Evolutionary conservation across 2,888 invertebrate species (phyloP).

Genomic region (Tenthredo mesomela): DNA sequence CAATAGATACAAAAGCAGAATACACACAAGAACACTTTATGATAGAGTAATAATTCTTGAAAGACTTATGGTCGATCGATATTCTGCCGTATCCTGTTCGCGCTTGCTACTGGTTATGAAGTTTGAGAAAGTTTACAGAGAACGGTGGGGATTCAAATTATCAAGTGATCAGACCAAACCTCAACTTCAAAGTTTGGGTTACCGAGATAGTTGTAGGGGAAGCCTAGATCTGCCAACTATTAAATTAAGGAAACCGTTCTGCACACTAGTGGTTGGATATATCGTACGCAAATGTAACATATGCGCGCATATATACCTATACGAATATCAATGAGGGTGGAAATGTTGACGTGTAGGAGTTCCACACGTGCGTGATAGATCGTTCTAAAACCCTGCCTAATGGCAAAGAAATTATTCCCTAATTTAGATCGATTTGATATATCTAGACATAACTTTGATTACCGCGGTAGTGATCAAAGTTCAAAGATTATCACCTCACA

Average conservation of each 20-base stretch:
- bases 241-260: slow-evolving; percentile 36
- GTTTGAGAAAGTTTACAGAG: slow-evolving; percentile 28
- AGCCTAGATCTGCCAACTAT: slow-evolving; percentile 35
- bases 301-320: background rate
- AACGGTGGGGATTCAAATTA: slow-evolving; percentile 36
- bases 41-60: background rate
- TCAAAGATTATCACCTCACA: background rate
- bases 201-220: slow-evolving; percentile 39
- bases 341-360: background rate
- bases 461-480: background rate
- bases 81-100: slow-evolving; percentile 1
- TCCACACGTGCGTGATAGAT: background rate
- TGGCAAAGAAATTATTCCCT: background rate
- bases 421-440: background rate
- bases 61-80: slow-evolving; percentile 28
- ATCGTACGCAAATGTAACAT: background rate
- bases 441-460: background rate
- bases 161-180: slow-evolving; percentile 42
- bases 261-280: slow-evolving; percentile 9
- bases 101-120: slow-evolving; percentile 18
- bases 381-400: background rate
- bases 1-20: background rate
- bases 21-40: background rate
- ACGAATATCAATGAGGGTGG: background rate
- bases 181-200: slow-evolving; percentile 43